phyloP scores from a whole-genome alignment of 1,140 invertebrate genomes.

The Euwallacea similis region DNA sequence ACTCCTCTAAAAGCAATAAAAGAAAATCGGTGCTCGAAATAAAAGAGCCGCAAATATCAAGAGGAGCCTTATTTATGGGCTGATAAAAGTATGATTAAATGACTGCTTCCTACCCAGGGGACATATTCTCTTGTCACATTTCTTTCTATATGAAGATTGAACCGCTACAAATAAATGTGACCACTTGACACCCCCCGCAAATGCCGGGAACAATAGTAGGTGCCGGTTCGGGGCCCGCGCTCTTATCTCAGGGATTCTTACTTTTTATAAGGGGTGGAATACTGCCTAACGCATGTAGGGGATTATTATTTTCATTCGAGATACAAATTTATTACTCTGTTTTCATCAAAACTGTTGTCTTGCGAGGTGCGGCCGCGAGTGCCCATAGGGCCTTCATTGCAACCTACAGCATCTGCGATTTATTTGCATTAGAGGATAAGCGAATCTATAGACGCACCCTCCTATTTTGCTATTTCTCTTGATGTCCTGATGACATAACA shows the following conservation, averaged over 20 bases:
- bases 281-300: background rate
- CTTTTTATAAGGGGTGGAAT: slow-evolving; percentile 1
- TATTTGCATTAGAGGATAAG: background rate
- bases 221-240: background rate
- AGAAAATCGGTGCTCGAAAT: slow-evolving; percentile 7
- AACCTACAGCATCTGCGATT: too few relatives aligned
- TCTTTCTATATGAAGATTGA: slow-evolving; percentile 49
- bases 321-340: too few relatives aligned
- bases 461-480: slow-evolving; percentile 22
- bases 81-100: slow-evolving; percentile 51
- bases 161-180: slow-evolving; percentile 51
- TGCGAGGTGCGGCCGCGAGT: too few relatives aligned
- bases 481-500: slow-evolving; percentile 26
- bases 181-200: slow-evolving; percentile 47
- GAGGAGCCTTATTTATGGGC: slow-evolving; percentile 24
- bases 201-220: slow-evolving; percentile 41
- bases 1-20: background rate
- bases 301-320: too few relatives aligned
- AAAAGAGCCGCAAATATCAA: slow-evolving; percentile 20
- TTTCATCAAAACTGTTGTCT: too few relatives aligned
- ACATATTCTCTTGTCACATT: slow-evolving; percentile 51
- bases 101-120: slow-evolving; percentile 45
- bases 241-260: slow-evolving; percentile 19
- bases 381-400: too few relatives aligned
- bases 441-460: slow-evolving; percentile 14